phyloP scores from a whole-genome alignment of 2,797 vertebrate species.

The Premnoplex brunnescens region DNA sequence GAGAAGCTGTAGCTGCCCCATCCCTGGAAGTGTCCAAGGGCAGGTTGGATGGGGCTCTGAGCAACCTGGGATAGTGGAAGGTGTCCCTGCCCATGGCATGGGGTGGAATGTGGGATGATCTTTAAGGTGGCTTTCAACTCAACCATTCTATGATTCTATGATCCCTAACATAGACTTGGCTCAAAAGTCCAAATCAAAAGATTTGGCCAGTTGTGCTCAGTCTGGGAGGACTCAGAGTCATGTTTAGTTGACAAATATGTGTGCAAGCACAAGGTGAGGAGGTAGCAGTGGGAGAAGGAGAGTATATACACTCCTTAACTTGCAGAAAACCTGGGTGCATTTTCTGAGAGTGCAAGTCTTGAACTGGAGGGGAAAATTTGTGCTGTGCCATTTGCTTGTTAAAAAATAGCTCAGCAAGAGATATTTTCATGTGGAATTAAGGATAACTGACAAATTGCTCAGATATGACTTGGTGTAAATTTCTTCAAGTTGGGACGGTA shows the following conservation, averaged over 20 bases:
- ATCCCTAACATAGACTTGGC: background rate
- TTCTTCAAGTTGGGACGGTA: background rate
- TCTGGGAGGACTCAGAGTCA: background rate
- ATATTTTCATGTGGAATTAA: background rate
- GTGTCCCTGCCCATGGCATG: background rate
- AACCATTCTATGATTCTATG: background rate
- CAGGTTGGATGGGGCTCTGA: background rate
- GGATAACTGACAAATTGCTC: background rate
- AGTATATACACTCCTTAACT: background rate
- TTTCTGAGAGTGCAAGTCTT: background rate
- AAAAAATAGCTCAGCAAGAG: background rate
- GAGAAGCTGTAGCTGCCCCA: background rate
- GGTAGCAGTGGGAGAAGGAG: background rate
- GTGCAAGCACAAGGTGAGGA: background rate
- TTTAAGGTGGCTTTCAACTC: background rate
- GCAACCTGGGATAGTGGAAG: rapidly evolving
- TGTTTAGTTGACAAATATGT: background rate
- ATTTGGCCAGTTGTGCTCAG: background rate
- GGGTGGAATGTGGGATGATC: rapidly evolving
- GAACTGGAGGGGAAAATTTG: background rate
- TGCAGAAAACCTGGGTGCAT: background rate
- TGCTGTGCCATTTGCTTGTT: background rate
- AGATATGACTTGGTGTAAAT: background rate
- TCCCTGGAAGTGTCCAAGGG: rapidly evolving
- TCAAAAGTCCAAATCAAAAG: background rate